Evolutionary conservation across 2,888 invertebrate species (phyloP).

Genomic region (Eilema griseolum): DNA sequence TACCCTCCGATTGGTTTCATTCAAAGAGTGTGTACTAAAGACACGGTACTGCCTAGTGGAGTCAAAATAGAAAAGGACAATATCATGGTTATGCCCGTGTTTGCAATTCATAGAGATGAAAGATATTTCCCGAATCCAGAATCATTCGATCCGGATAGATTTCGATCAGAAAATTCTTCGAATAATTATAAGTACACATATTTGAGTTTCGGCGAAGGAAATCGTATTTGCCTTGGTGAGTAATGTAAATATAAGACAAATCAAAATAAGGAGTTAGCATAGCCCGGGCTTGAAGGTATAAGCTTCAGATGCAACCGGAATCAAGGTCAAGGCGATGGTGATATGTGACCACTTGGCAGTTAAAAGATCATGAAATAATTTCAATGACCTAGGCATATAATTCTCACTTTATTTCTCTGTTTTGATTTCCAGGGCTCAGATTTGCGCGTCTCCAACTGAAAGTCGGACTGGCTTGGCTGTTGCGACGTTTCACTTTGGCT

Average conservation of each 20-base stretch:
- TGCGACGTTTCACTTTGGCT: slow-evolving; percentile 60
- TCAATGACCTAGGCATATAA: too few species aligned
- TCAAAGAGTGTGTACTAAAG: slow-evolving; percentile 63
- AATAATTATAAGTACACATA: slow-evolving; percentile 68
- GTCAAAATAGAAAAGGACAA: slow-evolving; percentile 60
- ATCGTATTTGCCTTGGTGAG: slow-evolving; percentile 82
- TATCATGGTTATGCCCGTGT: slow-evolving; percentile 59
- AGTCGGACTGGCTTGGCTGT: slow-evolving; percentile 58
- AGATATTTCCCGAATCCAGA: slow-evolving; percentile 72
- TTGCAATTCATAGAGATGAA: slow-evolving; percentile 69
- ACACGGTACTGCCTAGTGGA: slow-evolving; percentile 62
- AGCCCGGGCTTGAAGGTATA: too few species aligned
- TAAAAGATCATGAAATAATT: too few species aligned
- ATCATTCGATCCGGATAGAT: slow-evolving; percentile 81
- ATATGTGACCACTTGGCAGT: too few species aligned
- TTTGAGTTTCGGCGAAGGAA: slow-evolving; percentile 83
- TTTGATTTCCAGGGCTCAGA: slow-evolving; percentile 59
- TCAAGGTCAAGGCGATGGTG: too few species aligned
- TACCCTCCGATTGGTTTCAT: slow-evolving; percentile 69
- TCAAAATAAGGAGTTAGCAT: too few species aligned
- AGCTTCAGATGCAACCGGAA: too few species aligned
- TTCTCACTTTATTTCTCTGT: background rate
- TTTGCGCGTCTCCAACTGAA: slow-evolving; percentile 68
- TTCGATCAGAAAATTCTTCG: slow-evolving; percentile 60
- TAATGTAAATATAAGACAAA: slow-evolving; percentile 8